Base-by-base conservation (phyloP, 2,113 vertebrate species). In the Monopterus albus region DNA sequence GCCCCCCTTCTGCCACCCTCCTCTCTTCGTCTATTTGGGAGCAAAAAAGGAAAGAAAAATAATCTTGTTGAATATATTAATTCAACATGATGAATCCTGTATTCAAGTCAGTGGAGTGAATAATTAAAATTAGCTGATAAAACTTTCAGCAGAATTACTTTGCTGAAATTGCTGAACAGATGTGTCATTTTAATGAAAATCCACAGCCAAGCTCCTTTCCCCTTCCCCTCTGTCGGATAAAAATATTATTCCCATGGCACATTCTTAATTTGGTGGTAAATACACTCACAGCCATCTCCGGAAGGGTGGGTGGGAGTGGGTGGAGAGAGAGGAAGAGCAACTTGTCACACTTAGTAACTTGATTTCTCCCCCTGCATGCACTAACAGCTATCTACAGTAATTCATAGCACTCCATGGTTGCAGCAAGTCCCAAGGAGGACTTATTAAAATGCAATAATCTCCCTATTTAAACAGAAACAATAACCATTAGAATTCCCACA, bases 51-150 rank as follows among this genome's bases (percentile, higher is more conserved):
- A 78, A 79, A 78, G 81, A 84, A 84, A 91, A 89, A 96, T 95
- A 94, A 96, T 94, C 95, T 93, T 91, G 94, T 95, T 94, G 96
- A 97, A 99, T 96, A 95, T 97, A 97, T 98, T 98, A 98, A 99
- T 99, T 98, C 97, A 96, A 97, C 97, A 98, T 96, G 96, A 99
- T 99, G 96, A 97, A 97, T 97, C 96, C 96, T 97, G 96, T 98
- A 98, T 98, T 97, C 96, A 98, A 96, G 94, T 96, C 97, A 99
- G 95, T 98, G 97, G 97, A 99, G 96, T 99, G 97, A 99, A 99
- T 99, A 99, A 99, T 99, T 98, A 99, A 99, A 99, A 99, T 99
- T 97, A 98, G 96, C 96, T 97, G 97, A 98, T 99, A 99, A 99
- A 99, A 99, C 97, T 98, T 99, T 98, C 96, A 98, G 96, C 95